Percentiles rank a stretch among this genome's conserved stretches.
Conservation (phyloP, 2,888 invertebrate genomes). For the Oligia strigilis region DNA sequence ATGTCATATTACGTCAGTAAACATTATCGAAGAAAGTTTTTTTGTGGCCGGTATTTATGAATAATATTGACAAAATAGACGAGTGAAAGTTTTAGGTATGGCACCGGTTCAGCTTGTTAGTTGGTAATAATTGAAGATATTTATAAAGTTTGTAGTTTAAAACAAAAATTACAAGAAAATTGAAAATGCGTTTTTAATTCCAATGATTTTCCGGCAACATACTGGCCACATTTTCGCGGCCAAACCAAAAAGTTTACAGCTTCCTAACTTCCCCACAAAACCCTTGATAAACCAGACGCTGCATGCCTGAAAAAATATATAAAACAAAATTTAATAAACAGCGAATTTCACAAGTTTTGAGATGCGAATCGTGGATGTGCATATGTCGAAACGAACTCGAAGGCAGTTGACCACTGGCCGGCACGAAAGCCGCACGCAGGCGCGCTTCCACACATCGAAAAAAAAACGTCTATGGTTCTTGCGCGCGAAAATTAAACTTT, state of each 20-base stretch:
- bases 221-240: not conserved
- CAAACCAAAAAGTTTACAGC: not conserved
- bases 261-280: not conserved
- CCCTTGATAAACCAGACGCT: conserved; percentile 1
- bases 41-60: conserved; percentile 58
- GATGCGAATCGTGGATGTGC: conserved; percentile 62
- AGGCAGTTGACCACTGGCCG: conserved; percentile 88
- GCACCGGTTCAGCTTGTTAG: conserved; percentile 15
- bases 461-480: conserved; percentile 55
- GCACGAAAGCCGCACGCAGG: conserved; percentile 80
- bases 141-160: not conserved
- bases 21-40: conserved; percentile 63
- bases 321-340: conserved; percentile 34
- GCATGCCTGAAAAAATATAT: not conserved
- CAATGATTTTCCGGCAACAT: not conserved
- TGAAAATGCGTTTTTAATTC: not conserved
- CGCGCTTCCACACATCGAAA: conserved; percentile 57
- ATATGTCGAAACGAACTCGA: conserved; percentile 51
- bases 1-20: conserved; percentile 40
- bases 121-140: conserved; percentile 8
- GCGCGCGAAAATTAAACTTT: conserved; percentile 65
- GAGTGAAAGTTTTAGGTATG: conserved; percentile 49
- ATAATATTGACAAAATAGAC: conserved; percentile 61
- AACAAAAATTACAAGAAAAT: not conserved
- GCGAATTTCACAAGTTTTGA: conserved; percentile 66